Base-by-base conservation (phyloP, 2,888 invertebrate genomes). In the Coronaproctus castanopsis region DNA sequence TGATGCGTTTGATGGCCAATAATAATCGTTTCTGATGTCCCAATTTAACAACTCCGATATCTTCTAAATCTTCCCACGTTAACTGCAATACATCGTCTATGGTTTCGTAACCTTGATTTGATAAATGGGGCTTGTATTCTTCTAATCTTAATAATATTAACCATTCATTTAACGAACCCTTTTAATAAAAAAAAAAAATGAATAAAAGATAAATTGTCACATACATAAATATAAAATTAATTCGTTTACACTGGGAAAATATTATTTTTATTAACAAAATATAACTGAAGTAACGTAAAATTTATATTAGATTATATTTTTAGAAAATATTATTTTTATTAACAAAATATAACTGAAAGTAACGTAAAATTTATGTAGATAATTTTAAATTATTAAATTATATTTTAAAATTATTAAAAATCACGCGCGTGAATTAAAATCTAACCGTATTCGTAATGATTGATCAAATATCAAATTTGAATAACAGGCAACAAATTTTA, bases 21-120 rank as follows among this genome's bases (percentile, higher is more conserved):
- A 93, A 81, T 66, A 98, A 86, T 77, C 96, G 92, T 79, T 98
- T 98, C 76, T 98, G 96, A 72, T 98, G 98, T 48, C 98, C 98
- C 69, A 90, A 75, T 69, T 88, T 83, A 22, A 89, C 87, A 68
- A 90, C 88, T 60, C 90, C 89, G 72, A 97, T 92, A 70, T 98
- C 97, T 76, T 98, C 97, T 70, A 98, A 80, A 75, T 98, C 98
- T 71, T 98, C 98, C 95, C 96, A 97, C 62, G 91, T 90, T 58
- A 98, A 80, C 70, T 93, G 90, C 36, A 90, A 88, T 59, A 96
- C 88, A 73, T 91, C 87, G 68, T 92, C 88, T 52, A 98, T 89
- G 5, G 88, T 87, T 68, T 86, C 82, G 75, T 95, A 97, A 58
- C 92, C 92, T 74, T 97, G 96, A 65, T 86, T 85, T 64, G 87